Conservation (phyloP, 1,140 invertebrate genomes). For the Temnothorax nylanderi region DNA sequence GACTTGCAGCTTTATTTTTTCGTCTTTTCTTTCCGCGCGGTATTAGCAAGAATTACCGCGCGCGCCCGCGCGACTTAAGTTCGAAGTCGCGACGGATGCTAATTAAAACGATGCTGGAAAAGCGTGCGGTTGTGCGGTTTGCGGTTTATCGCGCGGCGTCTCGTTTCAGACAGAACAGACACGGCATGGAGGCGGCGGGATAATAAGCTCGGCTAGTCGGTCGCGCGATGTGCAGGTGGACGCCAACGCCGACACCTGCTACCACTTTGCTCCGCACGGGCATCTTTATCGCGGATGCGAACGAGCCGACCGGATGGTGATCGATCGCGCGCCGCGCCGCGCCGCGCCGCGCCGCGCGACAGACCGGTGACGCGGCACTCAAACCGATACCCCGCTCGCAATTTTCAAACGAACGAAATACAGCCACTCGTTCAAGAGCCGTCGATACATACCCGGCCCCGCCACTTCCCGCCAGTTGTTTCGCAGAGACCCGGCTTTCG, state of each 20-base stretch:
- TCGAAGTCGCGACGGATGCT: slow-evolving; percentile 2
- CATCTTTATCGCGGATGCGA: slow-evolving; percentile 69
- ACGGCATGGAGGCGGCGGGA: not conserved
- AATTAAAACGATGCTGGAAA: slow-evolving; percentile 40
- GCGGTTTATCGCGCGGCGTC: slow-evolving; percentile 13
- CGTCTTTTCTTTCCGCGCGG: not conserved
- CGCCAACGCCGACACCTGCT: slow-evolving; percentile 69
- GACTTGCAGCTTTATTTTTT: not conserved
- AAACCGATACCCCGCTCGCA: slow-evolving; percentile 44
- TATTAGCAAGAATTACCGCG: not conserved
- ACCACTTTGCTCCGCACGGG: slow-evolving; percentile 52
- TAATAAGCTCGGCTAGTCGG: slow-evolving; percentile 58
- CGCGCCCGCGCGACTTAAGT: not conserved
- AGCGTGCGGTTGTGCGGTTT: not conserved
- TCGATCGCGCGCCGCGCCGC: slow-evolving; percentile 53
- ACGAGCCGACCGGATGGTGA: slow-evolving; percentile 56
- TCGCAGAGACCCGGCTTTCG: slow-evolving; percentile 10
- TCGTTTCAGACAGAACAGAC: slow-evolving; percentile 34
- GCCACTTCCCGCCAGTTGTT: slow-evolving; percentile 51
- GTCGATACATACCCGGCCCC: slow-evolving; percentile 6
- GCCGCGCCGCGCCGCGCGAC: slow-evolving; percentile 18
- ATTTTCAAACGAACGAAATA: slow-evolving; percentile 54
- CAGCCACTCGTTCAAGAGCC: slow-evolving; percentile 35
- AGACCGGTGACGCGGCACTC: slow-evolving; percentile 48
- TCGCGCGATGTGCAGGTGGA: slow-evolving; percentile 64